Base-by-base conservation (phyloP, 2,113 vertebrate genomes). In the Heliornis fulica region DNA sequence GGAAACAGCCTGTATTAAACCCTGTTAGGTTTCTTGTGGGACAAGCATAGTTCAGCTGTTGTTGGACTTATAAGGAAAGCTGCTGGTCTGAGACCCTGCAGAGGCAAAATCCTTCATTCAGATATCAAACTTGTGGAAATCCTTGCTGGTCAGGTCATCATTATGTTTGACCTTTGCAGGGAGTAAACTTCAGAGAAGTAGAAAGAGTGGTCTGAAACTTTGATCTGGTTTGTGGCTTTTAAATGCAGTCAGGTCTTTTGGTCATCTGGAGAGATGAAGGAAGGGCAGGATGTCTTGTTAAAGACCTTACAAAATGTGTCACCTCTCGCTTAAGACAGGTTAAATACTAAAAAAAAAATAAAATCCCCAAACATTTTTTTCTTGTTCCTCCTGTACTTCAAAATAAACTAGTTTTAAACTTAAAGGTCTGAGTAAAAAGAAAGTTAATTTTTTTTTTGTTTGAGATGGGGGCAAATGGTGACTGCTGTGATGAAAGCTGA, bases 101-200 rank as follows among this genome's bases (percentile, higher is more conserved):
- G 93, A 81, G 57, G 46, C 53, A 86, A 80, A 90, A 72, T 79
- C 36, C 50, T 92, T 95, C 70, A 3, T 95, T 90, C 53, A 17
- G 57, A 36, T 75, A 90, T 97, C 70, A 94, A 18, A 56, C 50
- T 40, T 69, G 36, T 72, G 57, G 82, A 85, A 92, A 87, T 88
- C 36, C 53, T 85, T 90, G 78, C 66, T 90, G 82, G 71, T 90
- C 83, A 83, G 90, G 85, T 92, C 74, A 59, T 83, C 36, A 2
- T n/a, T 75, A 75, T 80, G 74, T 95, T 93, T 90, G 83, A 90
- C 95, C 90, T 94, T 95, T 75, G 72, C 54, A 80, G 90, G 54
- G 82, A 91, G 28, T 60, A 56, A 90, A 92, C 90, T 94, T 94
- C 93, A 94, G 94, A 92, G 72, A 87, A 32, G 3, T 12, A 66